Conservation (phyloP, 2,888 invertebrate genomes). For the Julus scandinavius region DNA sequence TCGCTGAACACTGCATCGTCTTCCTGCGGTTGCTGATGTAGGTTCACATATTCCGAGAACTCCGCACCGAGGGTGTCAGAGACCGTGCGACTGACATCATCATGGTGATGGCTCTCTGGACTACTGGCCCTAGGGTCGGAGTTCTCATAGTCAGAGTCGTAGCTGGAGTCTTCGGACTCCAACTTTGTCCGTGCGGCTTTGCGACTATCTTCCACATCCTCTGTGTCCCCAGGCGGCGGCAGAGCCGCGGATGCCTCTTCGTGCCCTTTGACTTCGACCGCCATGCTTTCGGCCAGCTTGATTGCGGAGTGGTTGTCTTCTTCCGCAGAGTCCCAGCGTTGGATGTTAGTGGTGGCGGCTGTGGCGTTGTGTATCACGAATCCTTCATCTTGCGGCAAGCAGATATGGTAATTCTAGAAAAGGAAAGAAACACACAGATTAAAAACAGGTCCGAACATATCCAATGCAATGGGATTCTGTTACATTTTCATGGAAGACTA, state of each 20-base stretch:
- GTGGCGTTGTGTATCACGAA: background rate
- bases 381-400: background rate
- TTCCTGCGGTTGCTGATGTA: constrained; percentile 45
- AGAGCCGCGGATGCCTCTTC: background rate
- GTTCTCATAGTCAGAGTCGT: constrained; percentile 77
- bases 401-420: background rate
- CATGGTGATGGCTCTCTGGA: constrained; percentile 68
- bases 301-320: background rate
- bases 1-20: constrained; percentile 58
- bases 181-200: constrained; percentile 58
- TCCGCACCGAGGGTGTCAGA: constrained; percentile 87
- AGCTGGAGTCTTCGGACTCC: constrained; percentile 80
- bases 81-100: constrained; percentile 82
- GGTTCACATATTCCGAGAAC: constrained; percentile 80
- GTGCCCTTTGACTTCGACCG: background rate
- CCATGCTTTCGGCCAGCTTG: background rate
- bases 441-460: too few species aligned
- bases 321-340: background rate
- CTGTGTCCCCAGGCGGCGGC: background rate
- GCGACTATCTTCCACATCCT: background rate
- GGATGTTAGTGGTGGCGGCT: background rate
- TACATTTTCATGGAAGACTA: too few species aligned
- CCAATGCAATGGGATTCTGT: too few species aligned
- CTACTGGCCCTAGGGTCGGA: constrained; percentile 68
- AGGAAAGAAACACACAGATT: background rate